Evolutionary conservation across 2,888 invertebrate genomes (phyloP), one percentile per base, ranked within the genome.

Genomic region (Anthrax anthrax): DNA sequence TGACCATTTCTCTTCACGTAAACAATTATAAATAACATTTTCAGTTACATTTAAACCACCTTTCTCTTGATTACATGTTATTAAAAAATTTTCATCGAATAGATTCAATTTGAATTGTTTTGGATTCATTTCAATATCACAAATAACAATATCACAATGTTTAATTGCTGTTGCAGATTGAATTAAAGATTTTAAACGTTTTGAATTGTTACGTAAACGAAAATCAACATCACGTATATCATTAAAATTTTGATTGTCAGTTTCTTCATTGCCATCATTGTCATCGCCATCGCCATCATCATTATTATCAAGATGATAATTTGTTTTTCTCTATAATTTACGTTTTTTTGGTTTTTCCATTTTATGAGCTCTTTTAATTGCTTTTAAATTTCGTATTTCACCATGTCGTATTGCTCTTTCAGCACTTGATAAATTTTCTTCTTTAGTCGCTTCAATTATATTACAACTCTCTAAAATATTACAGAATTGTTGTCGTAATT

Each of bases 151-250:
- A 59, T 85, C 84, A 55, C 77, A 76, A 56, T 77, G 75, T 51
- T 76, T 78, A 36, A 75, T 75, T 0, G 80, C 74, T 39, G 76
- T 75, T 2, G 80, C 73, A 36, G 80, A 79, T 27, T 72, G 71
- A 8, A 83, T 66, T 43, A 85, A 66, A 61, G 74, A 78, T 60
- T 81, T 79, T 54, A 90, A 78, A 58, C 85, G 75, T 9, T 73
- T 70, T 4, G 76, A 73, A 64, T 90, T 84, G 60, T 90, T 81
- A 36, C 77, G 80, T 67, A 92, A 73, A 18, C 87, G 72, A 63
- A 92, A 92, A 65, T 92, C 91, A 6, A 92, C 77, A 60, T 92
- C 90, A 44, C 86, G 75, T 55, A 90, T 84, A 66, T 91, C 84
- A 39, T 82, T 69, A 42, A 75, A 75, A n/a, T 58, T 59, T 13